Percentiles rank a stretch among this genome's conserved stretches.
Evolutionary conservation across 2,888 invertebrate species (phyloP).

Genomic region (Odontocolon sp.): DNA sequence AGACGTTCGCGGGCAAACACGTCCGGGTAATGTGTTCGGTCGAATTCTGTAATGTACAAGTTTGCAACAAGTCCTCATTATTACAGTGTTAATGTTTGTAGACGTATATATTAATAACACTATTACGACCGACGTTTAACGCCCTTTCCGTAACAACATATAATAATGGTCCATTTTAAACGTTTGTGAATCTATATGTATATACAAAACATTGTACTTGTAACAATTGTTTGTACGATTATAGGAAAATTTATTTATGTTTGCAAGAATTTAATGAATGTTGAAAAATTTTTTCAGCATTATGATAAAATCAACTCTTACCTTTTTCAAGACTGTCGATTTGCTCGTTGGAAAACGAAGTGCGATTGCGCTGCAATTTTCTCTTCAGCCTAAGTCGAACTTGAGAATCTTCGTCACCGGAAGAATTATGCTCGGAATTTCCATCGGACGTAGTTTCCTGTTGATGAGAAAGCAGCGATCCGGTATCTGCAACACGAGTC

Average conservation of each 20-base stretch:
- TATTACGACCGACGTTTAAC: too few species aligned
- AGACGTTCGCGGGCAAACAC: conserved; percentile 97
- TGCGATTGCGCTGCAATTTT: conserved; percentile 98
- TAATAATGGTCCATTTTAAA: too few species aligned
- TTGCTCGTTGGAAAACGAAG: conserved; percentile 99
- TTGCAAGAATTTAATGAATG: too few species aligned
- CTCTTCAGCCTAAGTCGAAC: conserved; percentile 96
- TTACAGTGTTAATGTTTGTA: conserved; percentile 13
- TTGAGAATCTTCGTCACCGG: conserved; percentile 95
- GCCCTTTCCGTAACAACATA: too few species aligned
- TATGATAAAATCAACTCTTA: conserved; percentile 79
- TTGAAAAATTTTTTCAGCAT: too few species aligned
- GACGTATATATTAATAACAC: not conserved
- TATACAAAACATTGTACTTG: not conserved
- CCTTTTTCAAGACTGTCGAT: conserved; percentile 99
- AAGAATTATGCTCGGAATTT: conserved; percentile 95
- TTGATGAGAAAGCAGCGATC: conserved; percentile 79
- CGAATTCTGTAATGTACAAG: conserved; percentile 90
- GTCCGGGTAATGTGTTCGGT: conserved; percentile 98
- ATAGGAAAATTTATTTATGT: too few species aligned
- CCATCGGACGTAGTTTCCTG: conserved; percentile 92
- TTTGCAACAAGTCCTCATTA: conserved; percentile 65
- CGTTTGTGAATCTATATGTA: too few species aligned
- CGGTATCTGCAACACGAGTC: conserved; percentile 74
- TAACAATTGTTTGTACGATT: too few species aligned